These are phyloP conservation scores for Zygaena filipendulae DNA, from an alignment of 2,888 invertebrate genomes.

Conservation along the genomic window DNA sequence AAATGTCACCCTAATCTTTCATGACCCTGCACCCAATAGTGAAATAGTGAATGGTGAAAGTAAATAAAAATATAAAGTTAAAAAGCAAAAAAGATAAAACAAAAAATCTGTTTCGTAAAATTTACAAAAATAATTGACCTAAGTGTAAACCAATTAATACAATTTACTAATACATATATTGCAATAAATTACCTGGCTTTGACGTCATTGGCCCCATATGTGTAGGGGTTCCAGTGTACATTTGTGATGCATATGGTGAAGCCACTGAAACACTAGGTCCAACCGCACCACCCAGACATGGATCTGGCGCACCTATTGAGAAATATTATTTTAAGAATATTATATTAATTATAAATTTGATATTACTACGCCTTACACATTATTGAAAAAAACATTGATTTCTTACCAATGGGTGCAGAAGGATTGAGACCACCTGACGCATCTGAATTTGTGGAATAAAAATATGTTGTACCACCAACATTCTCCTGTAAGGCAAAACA, in stretches of 20 bases:
- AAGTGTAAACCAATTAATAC: too few relatives aligned
- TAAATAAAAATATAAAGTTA: too few relatives aligned
- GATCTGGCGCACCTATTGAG: slow-evolving; percentile 25
- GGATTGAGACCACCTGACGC: slow-evolving; percentile 43
- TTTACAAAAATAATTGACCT: too few relatives aligned
- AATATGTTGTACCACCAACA: slow-evolving; percentile 95
- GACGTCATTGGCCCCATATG: slow-evolving; percentile 65
- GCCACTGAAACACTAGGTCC: slow-evolving; percentile 16
- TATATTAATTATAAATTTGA: neutral
- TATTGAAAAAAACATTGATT: too few relatives aligned
- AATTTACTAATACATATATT: too few relatives aligned
- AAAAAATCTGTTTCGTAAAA: neutral
- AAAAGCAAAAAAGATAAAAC: too few relatives aligned
- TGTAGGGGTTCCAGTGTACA: slow-evolving; percentile 73
- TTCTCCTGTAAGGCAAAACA: slow-evolving; percentile 74
- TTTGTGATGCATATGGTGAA: slow-evolving; percentile 62
- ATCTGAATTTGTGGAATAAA: slow-evolving; percentile 77
- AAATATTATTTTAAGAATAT: slow-evolving; percentile 9
- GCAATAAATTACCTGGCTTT: slow-evolving; percentile 54
- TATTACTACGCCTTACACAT: too few relatives aligned
- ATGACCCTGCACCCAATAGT: too few relatives aligned
- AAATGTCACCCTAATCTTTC: too few relatives aligned
- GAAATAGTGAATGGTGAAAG: too few relatives aligned
- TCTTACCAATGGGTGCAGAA: slow-evolving; percentile 43
- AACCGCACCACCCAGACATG: slow-evolving; percentile 24